Conservation (phyloP, 2,113 vertebrate genomes). For the Illadopsis cleaveri region DNA sequence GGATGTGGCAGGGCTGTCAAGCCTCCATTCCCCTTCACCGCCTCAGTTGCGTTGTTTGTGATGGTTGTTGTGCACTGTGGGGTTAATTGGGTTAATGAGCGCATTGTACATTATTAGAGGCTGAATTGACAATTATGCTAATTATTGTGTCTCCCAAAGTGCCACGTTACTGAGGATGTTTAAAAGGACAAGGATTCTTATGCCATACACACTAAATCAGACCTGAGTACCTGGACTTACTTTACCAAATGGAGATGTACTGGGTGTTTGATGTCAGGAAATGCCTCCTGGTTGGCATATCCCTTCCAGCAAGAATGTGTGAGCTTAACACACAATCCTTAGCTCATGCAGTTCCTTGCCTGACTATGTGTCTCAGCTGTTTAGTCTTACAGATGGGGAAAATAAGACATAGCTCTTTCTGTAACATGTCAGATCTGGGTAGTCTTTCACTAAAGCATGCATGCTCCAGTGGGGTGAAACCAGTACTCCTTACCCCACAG, state of each 20-base stretch:
- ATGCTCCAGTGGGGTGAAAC: neutral
- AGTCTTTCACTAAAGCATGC: neutral
- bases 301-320: neutral
- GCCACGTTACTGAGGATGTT: neutral
- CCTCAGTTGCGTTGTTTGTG: neutral
- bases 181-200: neutral
- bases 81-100: conserved; percentile 53
- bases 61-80: conserved; percentile 7
- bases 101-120: conserved; percentile 22
- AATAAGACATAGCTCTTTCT: neutral
- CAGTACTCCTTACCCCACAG: neutral
- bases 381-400: neutral
- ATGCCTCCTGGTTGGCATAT: neutral
- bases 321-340: neutral
- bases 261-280: neutral
- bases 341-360: neutral
- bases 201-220: neutral
- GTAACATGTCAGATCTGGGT: neutral
- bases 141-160: conserved; percentile 17
- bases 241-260: neutral
- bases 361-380: neutral
- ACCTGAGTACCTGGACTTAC: neutral
- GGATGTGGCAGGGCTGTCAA: neutral
- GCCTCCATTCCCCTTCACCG: neutral
- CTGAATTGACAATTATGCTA: conserved; percentile 47